Percentiles rank a stretch among this genome's conserved stretches.
These are phyloP conservation scores for Ploceus nigricollis DNA, from an alignment of 2,113 vertebrate genomes.

Conservation along the genomic window DNA sequence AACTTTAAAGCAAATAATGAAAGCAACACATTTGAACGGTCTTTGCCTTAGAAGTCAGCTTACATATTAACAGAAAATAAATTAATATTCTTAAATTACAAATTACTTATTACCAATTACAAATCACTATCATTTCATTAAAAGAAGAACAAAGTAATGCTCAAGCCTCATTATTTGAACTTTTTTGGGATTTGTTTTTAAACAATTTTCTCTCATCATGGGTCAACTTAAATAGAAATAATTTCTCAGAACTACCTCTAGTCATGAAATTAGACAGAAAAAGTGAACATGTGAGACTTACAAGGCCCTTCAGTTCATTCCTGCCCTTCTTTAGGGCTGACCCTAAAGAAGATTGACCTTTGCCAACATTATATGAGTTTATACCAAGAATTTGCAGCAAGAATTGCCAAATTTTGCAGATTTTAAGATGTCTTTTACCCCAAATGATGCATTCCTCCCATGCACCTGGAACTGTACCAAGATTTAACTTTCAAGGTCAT, in stretches of 20 bases:
- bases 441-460: background rate
- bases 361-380: background rate
- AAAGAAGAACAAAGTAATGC: background rate
- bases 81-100: background rate
- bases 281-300: background rate
- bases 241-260: background rate
- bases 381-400: background rate
- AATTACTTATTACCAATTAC: background rate
- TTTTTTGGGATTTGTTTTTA: background rate
- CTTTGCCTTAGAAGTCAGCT: background rate
- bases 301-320: background rate
- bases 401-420: background rate
- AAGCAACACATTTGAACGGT: background rate
- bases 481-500: background rate
- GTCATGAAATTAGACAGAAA: background rate
- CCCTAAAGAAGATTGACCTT: background rate
- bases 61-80: slow-evolving; percentile 1
- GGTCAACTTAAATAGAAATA: background rate
- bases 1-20: background rate
- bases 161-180: background rate
- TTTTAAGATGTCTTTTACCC: background rate
- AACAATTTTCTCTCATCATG: background rate
- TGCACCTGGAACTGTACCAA: background rate
- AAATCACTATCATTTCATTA: background rate
- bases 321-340: background rate